Percentiles rank a stretch among this genome's conserved stretches.
Conservation (phyloP, 2,888 invertebrate genomes). For the Mylabris sibirica region DNA sequence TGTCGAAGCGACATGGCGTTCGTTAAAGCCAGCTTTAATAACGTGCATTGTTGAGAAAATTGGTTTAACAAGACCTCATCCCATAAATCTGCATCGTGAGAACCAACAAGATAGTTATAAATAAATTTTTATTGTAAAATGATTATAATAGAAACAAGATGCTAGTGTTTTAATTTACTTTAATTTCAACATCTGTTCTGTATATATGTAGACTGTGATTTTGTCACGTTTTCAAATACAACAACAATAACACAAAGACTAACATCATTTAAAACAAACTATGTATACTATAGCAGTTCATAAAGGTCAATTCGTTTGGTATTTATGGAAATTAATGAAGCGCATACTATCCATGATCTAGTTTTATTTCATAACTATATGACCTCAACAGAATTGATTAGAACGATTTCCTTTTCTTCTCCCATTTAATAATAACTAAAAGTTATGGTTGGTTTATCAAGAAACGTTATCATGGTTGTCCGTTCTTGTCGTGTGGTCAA, state of each 20-base stretch:
- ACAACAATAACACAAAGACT: not conserved
- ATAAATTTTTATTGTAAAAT: not conserved
- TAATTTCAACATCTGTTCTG: not conserved
- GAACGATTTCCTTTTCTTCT: not conserved
- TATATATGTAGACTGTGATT: not conserved
- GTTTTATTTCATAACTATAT: not conserved
- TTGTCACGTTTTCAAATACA: conserved; percentile 6
- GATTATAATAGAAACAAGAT: not conserved
- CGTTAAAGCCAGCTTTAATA: not conserved
- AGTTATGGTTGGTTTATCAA: not conserved
- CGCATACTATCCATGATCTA: not conserved
- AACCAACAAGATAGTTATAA: not conserved
- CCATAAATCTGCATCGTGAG: not conserved
- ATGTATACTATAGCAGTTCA: not conserved
- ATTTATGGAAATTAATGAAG: conserved; percentile 7
- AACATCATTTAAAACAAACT: not conserved
- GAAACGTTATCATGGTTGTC: not conserved
- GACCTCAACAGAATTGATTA: not conserved
- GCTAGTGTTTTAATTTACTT: not conserved
- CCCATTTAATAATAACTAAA: not conserved
- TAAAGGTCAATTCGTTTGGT: conserved; percentile 8
- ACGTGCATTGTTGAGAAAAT: not conserved
- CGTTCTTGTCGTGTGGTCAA: not conserved
- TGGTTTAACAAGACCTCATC: not conserved
- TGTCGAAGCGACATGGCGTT: not conserved